Conservation (phyloP, 2,888 invertebrate genomes). For the Cosmopolites sordidus region DNA sequence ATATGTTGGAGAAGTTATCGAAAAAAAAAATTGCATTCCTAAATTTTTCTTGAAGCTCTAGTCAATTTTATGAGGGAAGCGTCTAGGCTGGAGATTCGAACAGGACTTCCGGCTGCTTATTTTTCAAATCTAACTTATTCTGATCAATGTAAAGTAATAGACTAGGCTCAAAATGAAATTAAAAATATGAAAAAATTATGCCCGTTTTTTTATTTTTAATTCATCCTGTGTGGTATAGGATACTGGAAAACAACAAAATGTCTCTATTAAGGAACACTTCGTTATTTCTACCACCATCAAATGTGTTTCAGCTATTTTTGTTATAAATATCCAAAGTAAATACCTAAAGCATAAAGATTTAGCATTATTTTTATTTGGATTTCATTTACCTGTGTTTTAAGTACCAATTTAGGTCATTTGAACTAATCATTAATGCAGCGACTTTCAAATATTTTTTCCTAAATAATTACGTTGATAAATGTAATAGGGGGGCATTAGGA, state of each 20-base stretch:
- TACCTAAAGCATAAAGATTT: too few species aligned
- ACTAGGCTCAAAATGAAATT: conserved; percentile 40
- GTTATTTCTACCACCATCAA: too few species aligned
- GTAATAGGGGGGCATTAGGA: conserved; percentile 4
- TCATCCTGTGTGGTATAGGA: too few species aligned
- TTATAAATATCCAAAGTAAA: too few species aligned
- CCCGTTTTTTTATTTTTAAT: too few species aligned
- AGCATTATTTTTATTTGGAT: not conserved
- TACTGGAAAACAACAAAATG: too few species aligned
- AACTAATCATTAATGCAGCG: not conserved
- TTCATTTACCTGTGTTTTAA: conserved; percentile 15
- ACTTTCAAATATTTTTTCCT: not conserved
- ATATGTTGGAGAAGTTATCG: conserved; percentile 39
- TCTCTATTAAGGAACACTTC: too few species aligned
- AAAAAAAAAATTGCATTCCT: conserved; percentile 45
- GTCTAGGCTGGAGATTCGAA: conserved; percentile 19
- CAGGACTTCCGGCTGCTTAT: conserved; percentile 27
- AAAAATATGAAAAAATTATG: conserved; percentile 3
- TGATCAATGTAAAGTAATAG: conserved; percentile 46
- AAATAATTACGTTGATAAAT: conserved; percentile 6
- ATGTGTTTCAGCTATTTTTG: too few species aligned
- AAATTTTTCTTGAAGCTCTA: conserved; percentile 44
- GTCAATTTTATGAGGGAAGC: conserved; percentile 37
- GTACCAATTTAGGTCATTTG: conserved; percentile 7
- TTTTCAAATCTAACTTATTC: conserved; percentile 37